Percentiles rank a stretch among this genome's conserved stretches.
Conservation (phyloP, 2,797 vertebrate genomes). For the Simalia tracyae region DNA sequence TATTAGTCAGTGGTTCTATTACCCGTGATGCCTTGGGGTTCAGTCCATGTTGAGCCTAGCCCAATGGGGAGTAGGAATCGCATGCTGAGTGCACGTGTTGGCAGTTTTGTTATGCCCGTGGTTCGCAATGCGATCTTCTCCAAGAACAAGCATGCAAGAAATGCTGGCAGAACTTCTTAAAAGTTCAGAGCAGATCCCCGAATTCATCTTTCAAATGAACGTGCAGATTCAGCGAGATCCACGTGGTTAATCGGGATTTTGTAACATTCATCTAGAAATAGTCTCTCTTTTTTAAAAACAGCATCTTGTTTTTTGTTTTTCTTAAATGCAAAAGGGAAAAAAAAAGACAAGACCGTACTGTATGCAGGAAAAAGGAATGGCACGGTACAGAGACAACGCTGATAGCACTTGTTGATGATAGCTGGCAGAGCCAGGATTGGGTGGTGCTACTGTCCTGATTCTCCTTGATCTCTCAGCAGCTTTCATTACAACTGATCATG, state of each 20-base stretch:
- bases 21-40: background rate
- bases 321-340: background rate
- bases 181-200: background rate
- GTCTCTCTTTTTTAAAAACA: background rate
- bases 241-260: too few species aligned
- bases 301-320: background rate
- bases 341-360: background rate
- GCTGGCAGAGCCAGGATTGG: too few species aligned
- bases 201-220: background rate
- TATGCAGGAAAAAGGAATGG: background rate
- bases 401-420: too few species aligned
- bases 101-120: background rate
- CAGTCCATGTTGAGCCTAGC: conserved; percentile 1
- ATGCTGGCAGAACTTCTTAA: background rate
- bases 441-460: too few species aligned
- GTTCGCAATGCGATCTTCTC: background rate
- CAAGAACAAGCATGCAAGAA: background rate
- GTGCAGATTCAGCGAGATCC: background rate
- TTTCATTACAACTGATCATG: too few species aligned
- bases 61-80: background rate
- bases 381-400: too few species aligned
- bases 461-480: too few species aligned
- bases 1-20: background rate
- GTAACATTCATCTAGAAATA: too few species aligned
- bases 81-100: background rate